Evolutionary conservation across 2,888 invertebrate genomes (phyloP).

Genomic region (Cotesia congregata): DNA sequence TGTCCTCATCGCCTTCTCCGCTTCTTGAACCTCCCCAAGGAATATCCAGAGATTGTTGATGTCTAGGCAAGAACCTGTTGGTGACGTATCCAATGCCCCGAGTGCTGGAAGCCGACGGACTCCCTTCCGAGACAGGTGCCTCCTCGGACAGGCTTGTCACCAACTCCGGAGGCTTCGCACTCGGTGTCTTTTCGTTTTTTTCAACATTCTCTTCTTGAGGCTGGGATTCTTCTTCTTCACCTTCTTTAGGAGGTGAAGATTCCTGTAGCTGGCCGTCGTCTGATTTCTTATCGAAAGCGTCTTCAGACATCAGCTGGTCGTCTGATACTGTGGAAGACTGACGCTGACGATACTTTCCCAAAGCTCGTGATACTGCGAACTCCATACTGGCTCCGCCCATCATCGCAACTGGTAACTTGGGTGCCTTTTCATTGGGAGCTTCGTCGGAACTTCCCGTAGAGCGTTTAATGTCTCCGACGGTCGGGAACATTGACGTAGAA

Average conservation of each 20-base stretch:
- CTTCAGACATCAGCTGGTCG: slow-evolving; percentile 75
- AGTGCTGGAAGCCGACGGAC: slow-evolving; percentile 77
- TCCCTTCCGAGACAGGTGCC: slow-evolving; percentile 74
- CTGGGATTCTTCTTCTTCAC: slow-evolving; percentile 56
- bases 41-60: slow-evolving; percentile 86
- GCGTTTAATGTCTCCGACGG: slow-evolving; percentile 81
- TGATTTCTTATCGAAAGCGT: slow-evolving; percentile 65
- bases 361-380: slow-evolving; percentile 85
- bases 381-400: slow-evolving; percentile 81
- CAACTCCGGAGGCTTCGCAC: slow-evolving; percentile 61
- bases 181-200: slow-evolving; percentile 59
- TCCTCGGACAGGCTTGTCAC: slow-evolving; percentile 72
- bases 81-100: slow-evolving; percentile 71
- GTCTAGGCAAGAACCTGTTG: slow-evolving; percentile 77
- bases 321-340: slow-evolving; percentile 81
- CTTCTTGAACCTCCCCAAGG: slow-evolving; percentile 74
- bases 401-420: slow-evolving; percentile 72
- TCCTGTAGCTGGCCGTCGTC: slow-evolving; percentile 58
- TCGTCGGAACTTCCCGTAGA: slow-evolving; percentile 76
- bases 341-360: slow-evolving; percentile 84
- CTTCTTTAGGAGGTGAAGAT: slow-evolving; percentile 57
- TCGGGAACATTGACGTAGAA: slow-evolving; percentile 77
- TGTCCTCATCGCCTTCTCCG: slow-evolving; percentile 83
- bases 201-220: slow-evolving; percentile 48
- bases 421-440: slow-evolving; percentile 68